These are phyloP conservation scores for Trichonephila clavipes DNA, from an alignment of 1,140 invertebrate genomes.

Conservation along the genomic window DNA sequence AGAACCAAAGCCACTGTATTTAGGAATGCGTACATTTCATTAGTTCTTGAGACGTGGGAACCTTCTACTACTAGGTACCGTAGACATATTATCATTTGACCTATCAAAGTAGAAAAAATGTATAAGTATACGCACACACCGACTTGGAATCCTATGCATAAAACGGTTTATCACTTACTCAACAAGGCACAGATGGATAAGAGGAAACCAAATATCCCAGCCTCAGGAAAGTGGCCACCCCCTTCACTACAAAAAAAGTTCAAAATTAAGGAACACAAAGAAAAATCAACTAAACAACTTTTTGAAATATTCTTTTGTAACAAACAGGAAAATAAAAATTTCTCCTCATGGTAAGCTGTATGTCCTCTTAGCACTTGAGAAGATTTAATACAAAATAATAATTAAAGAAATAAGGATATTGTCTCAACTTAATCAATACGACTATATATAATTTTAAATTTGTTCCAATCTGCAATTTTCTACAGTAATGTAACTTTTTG, in stretches of 20 bases:
- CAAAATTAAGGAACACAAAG: not conserved
- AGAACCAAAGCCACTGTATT: not conserved
- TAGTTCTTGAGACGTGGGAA: not conserved
- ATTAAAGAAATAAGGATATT: too few relatives aligned
- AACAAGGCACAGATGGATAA: not conserved
- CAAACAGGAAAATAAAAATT: too few relatives aligned
- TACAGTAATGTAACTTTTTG: too few relatives aligned
- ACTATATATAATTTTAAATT: too few relatives aligned
- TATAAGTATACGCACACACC: too few relatives aligned
- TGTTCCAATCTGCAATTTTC: too few relatives aligned
- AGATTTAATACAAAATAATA: too few relatives aligned
- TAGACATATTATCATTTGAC: not conserved
- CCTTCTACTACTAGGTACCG: slow-evolving; percentile 10
- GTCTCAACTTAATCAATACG: too few relatives aligned
- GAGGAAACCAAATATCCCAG: not conserved
- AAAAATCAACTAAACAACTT: not conserved
- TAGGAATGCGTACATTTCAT: not conserved
- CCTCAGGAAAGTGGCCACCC: not conserved
- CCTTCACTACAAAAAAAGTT: slow-evolving; percentile 27
- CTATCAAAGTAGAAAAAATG: not conserved
- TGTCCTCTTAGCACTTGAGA: too few relatives aligned
- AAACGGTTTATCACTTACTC: not conserved
- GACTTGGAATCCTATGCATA: too few relatives aligned
- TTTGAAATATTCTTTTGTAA: too few relatives aligned
- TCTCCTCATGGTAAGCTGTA: too few relatives aligned